These are phyloP conservation scores for sheep (Ovis aries) DNA, from an alignment of 2,113 vertebrate genomes.

Conservation along the genomic window DNA sequence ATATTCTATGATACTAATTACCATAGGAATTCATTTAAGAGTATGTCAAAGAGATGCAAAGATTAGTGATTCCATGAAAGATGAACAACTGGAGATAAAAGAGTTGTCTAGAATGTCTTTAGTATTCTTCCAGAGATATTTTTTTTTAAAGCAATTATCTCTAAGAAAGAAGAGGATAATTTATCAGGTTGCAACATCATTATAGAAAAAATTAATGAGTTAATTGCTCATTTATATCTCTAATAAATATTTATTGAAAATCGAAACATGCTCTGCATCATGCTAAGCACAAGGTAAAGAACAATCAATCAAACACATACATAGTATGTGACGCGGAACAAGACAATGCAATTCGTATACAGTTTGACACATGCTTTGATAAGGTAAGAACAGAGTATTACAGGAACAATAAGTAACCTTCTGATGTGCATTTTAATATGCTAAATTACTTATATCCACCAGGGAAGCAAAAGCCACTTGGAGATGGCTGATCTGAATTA, in stretches of 20 bases:
- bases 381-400: background rate
- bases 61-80: background rate
- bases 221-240: slow-evolving; percentile 17
- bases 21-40: background rate
- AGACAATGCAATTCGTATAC: background rate
- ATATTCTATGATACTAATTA: slow-evolving; percentile 30
- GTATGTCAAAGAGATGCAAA: background rate
- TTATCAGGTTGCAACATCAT: background rate
- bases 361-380: background rate
- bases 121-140: background rate
- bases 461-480: background rate
- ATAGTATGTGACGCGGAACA: background rate
- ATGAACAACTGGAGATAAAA: background rate
- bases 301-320: background rate
- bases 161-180: background rate
- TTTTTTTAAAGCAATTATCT: background rate
- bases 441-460: background rate
- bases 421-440: background rate
- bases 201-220: slow-evolving; percentile 33
- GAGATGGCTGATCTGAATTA: background rate
- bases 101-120: background rate
- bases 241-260: slow-evolving; percentile 2
- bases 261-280: background rate
- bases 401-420: background rate
- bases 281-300: background rate